These are phyloP conservation scores for Hyperoplus lanceolatus DNA, from an alignment of 2,797 vertebrate species.

Conservation along the genomic window DNA sequence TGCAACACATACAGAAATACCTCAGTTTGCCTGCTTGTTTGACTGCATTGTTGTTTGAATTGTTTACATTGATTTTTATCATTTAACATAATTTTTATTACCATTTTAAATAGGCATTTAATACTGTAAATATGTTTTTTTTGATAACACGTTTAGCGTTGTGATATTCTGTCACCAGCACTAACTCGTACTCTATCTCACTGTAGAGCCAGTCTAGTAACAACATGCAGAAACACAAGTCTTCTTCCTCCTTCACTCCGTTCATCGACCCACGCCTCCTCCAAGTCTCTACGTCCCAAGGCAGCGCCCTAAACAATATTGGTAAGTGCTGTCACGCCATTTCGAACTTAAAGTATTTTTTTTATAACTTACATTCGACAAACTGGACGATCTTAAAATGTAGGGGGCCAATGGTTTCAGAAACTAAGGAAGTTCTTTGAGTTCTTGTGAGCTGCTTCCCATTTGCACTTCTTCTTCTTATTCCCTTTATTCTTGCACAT, in stretches of 20 bases:
- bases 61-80: not conserved
- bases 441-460: not conserved
- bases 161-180: not conserved
- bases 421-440: not conserved
- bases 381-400: not conserved
- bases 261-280: conserved; percentile 99
- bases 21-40: conserved; percentile 47
- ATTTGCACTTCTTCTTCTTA: not conserved
- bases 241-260: conserved; percentile 98
- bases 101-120: not conserved
- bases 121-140: conserved; percentile 1
- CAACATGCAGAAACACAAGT: conserved; percentile 99
- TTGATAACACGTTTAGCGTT: not conserved
- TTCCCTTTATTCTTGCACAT: too few species aligned
- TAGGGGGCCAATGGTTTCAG: not conserved
- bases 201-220: conserved; percentile 95
- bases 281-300: conserved; percentile 97
- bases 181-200: conserved; percentile 14
- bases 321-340: conserved; percentile 85
- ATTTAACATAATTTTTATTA: not conserved
- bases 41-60: conserved; percentile 1
- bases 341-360: too few species aligned
- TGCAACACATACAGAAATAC: conserved; percentile 35
- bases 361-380: too few species aligned
- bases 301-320: conserved; percentile 95